Conservation (phyloP, 2,888 invertebrate species). For the Augiades crinisus region DNA sequence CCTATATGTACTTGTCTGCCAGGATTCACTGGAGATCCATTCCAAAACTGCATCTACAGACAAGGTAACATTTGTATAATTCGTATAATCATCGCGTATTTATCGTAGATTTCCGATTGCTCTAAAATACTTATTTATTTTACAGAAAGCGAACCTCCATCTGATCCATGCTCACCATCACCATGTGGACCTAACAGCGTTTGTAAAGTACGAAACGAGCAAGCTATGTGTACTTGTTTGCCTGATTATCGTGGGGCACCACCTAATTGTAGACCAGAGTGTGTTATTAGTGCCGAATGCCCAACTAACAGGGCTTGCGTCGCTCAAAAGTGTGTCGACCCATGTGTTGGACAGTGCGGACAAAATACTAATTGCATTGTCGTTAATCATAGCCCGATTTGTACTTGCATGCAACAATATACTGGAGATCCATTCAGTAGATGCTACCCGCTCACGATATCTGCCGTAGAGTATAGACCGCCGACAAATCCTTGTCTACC, state of each 20-base stretch:
- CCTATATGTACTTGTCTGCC: constrained; percentile 85
- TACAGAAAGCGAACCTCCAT: constrained; percentile 55
- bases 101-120: no score
- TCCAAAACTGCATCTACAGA: constrained; percentile 56
- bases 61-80: constrained; percentile 45
- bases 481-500: constrained; percentile 81
- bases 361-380: constrained; percentile 87
- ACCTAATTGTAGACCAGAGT: constrained; percentile 87
- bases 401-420: constrained; percentile 82
- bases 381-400: constrained; percentile 87
- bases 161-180: constrained; percentile 86
- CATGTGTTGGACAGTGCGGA: constrained; percentile 88
- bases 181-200: constrained; percentile 92
- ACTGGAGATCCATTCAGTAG: constrained; percentile 85
- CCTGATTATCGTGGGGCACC: constrained; percentile 84
- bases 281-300: constrained; percentile 87
- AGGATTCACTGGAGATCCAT: constrained; percentile 85
- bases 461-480: constrained; percentile 44
- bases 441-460: constrained; percentile 64
- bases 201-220: constrained; percentile 86
- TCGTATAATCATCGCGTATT: no score
- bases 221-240: constrained; percentile 87
- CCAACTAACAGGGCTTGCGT: constrained; percentile 84
- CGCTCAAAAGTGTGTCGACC: constrained; percentile 86
- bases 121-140: constrained; percentile 34